Base-by-base conservation (phyloP, 2,888 invertebrate genomes). In the Atrina japonica region DNA sequence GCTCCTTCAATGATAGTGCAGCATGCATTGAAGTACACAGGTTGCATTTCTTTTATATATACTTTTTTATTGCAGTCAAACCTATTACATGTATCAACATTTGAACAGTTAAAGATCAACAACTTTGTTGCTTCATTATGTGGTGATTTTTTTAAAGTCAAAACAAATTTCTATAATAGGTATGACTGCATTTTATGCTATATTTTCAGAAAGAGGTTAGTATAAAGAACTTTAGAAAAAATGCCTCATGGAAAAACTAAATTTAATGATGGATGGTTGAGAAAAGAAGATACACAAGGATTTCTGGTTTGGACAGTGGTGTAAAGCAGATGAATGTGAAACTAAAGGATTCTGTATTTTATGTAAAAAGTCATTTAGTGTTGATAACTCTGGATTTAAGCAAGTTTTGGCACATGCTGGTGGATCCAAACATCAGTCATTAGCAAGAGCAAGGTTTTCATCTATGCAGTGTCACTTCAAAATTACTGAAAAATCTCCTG, bases 181-280 rank as follows among this genome's bases (percentile, higher is more conserved):
- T 47, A 25, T 50, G 50, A 50, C 50, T 21, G 50, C 50, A 50
- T 21, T 50, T 21, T 6, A 50, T 21, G 27, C 50, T 50, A 50
- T 27, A 50, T 50, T 25, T 21, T 11, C n/a, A n/a, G n/a, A n/a
- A n/a, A n/a, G n/a, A n/a, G n/a, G n/a, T n/a, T n/a, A n/a, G n/a
- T n/a, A n/a, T n/a, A 50, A 50, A 25, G 25, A 50, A 9, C 23
- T 3, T 27, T 21, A 27, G 58, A n/a, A 25, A 47, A 52, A 41
- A 69, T 69, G 69, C 64, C 69, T 58, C 69, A 69, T 23, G 64
- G 64, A 63, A 69, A 64, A 43, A 69, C 69, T 14, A 64, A 69
- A 58, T 69, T 69, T 27, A 58, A 41, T 64, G 53, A 69, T 35
- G 58, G 58, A 64, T 58, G 69, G 63, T 69, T n/a, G n/a, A n/a